Evolutionary conservation across 92 coral and sea anemone genomes (phyloP).

Genomic region (Ricordea florida): DNA sequence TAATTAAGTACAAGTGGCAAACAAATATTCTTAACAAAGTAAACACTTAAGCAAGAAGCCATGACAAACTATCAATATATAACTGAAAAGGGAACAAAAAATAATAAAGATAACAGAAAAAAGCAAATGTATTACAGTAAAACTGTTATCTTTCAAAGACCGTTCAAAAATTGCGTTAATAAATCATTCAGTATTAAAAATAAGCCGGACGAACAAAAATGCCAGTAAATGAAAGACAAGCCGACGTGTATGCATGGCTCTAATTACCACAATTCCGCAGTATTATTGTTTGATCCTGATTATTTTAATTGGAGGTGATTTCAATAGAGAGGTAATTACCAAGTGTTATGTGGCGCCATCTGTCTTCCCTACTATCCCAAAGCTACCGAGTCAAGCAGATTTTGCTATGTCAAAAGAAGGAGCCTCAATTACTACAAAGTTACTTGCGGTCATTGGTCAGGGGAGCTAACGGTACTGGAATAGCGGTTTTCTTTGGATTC

Average conservation of each 20-base stretch:
- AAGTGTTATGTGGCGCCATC: conserved; percentile 23
- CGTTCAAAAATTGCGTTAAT: not conserved
- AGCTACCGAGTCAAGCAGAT: no score
- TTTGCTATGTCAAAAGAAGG: no score
- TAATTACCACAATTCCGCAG: conserved; percentile 25
- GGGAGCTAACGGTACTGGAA: no score
- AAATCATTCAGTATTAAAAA: not conserved
- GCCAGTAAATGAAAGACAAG: not conserved
- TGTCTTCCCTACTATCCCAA: conserved; percentile 10
- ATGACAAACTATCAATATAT: conserved; percentile 6
- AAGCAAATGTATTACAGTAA: not conserved
- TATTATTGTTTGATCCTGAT: conserved; percentile 4
- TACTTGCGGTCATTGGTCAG: no score
- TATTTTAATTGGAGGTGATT: conserved; percentile 16
- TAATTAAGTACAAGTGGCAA: conserved; percentile 31
- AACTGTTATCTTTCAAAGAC: not conserved
- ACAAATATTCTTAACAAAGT: conserved; percentile 38
- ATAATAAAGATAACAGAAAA: not conserved
- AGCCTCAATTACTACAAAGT: no score
- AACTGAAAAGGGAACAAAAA: not conserved
- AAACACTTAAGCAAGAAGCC: not conserved
- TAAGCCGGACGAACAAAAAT: not conserved
- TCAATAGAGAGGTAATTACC: conserved; percentile 23
- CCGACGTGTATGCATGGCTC: not conserved
- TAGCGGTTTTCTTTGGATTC: no score